Evolutionary conservation across 2,797 vertebrate species (phyloP).

Genomic region (Enteromius treurensis): DNA sequence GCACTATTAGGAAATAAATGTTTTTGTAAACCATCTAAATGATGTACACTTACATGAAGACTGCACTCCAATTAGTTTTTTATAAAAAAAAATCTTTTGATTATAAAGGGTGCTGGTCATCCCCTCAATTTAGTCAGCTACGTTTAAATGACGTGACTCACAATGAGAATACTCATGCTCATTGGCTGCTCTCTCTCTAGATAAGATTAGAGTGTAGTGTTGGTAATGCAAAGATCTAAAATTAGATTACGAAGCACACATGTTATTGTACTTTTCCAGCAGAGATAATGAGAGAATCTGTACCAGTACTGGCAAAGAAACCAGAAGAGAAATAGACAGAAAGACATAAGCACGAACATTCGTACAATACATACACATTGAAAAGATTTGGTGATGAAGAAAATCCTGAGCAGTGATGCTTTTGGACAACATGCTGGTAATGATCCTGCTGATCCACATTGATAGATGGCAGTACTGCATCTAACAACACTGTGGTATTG

Average conservation of each 20-base stretch:
- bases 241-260: neutral
- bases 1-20: neutral
- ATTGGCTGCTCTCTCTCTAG: neutral
- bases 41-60: neutral
- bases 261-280: neutral
- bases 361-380: neutral
- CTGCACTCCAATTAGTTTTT: neutral
- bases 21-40: neutral
- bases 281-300: neutral
- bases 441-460: neutral
- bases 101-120: neutral
- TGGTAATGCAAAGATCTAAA: neutral
- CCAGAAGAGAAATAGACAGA: neutral
- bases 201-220: neutral
- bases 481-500: neutral
- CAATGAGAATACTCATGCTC: neutral
- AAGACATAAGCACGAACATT: neutral
- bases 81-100: neutral
- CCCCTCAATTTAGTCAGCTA: neutral
- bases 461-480: neutral
- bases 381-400: neutral
- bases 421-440: neutral
- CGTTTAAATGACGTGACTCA: neutral
- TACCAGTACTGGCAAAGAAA: neutral
- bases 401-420: neutral